Evolutionary conservation across 2,888 invertebrate genomes (phyloP), one percentile per base, ranked within the genome.

Genomic region (Apamea crenata): DNA sequence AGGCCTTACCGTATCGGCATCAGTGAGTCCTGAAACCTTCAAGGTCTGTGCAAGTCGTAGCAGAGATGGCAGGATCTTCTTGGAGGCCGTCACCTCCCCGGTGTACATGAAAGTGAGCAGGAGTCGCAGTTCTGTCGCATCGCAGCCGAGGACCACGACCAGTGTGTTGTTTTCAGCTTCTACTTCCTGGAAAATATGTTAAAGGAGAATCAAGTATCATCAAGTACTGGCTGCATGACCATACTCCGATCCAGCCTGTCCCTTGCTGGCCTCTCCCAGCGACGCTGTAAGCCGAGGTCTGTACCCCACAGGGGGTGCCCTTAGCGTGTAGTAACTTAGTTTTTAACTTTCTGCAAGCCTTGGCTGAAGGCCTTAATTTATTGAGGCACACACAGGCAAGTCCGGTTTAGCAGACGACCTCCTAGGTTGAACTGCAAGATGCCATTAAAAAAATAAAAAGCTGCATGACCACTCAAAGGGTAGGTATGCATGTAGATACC

Each of bases 91-190:
- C 91, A 99, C 99, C 94, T 99, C 99, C 5, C 99, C 99, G 71
- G 98, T 98, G 95, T 99, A 99, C 98, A 99, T 98, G 94, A 99
- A 99, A 7, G 98, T 98, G 61, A 99, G 97, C 81, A 99, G 97
- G 21, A 98, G 98, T 76, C 98, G 97, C 80, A 98, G 96, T 92
- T 98, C 98, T n/a, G 97, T 96, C 84, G 97, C 97, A 81, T 97
- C 97, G 89, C 98, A 98, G 84, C 98, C 98, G 80, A 98, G 97
- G 72, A 98, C 97, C 78, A 98, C 97, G 66, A 98, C 98, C 66
- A 98, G 97, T 0, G 98, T 98, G 95, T 98, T 98, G 93, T 97
- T 98, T 68, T 98, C 97, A 59, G 97, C 95, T 89, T 97, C 98
- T 93, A 98, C 95, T 91, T 98, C 98, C 98, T 98, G 94, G 21